Evolutionary conservation across 2,797 vertebrate species (phyloP), one percentile per base, ranked within the genome.

Genomic region (Mallotus villosus): DNA sequence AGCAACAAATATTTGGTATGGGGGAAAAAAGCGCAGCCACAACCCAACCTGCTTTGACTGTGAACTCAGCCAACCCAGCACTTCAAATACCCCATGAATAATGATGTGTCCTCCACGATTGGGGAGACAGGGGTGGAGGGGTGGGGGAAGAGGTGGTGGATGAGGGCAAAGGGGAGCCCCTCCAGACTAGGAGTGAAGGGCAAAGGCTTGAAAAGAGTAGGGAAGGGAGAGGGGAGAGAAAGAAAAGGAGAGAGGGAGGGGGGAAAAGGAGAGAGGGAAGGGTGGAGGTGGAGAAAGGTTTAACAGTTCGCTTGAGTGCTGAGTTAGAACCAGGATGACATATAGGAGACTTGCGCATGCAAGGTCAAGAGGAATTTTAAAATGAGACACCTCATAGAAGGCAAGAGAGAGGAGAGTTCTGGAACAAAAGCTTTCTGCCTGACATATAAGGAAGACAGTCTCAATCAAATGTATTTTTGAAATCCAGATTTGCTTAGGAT

Each of bases 1-100:
- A 61, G 59, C 14, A 25, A 61, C 59, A 61, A 59, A 61, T 61
- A 61, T 61, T 61, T 61, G 59, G 27, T 69, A 66, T 5, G 63
- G n/a, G n/a, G n/a, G 60, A 70, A 34, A 81, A 78, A 75, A 59
- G 67, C 65, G 1, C 29, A 8, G 57, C 2, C n/a, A 59, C 57
- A 59, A 59, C 59, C 3, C 9, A 4, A 16, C 59, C 24, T 61
- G 27, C 73, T 64, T 57, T 46, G 41, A 46, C 0, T 66, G 51
- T 53, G 51, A 77, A 59, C 58, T 37, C 64, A 2, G 22, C 3
- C 17, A 5, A 69, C 59, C 32, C 22, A 27, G 41, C 46, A 11
- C 21, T 65, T 46, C 63, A 24, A 65, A 21, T 22, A 22, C 46
- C 11, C 32, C 32, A 19, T 57, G 53, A 57, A 57, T 21, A 21